These are phyloP conservation scores for Vanessa cardui DNA, from an alignment of 2,888 invertebrate species.

Conservation along the genomic window DNA sequence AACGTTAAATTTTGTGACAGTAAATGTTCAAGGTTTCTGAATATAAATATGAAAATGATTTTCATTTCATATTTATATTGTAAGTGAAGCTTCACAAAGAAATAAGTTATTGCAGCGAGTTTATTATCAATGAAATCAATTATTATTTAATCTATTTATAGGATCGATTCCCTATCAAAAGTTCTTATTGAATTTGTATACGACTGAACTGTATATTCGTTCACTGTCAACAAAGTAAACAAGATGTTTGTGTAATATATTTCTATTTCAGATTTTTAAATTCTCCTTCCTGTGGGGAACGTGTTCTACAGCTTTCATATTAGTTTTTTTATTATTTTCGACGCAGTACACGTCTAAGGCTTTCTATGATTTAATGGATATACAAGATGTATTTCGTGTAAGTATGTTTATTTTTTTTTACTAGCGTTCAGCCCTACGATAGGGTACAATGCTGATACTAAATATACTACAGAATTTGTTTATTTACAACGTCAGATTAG, in stretches of 20 bases:
- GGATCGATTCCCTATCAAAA: neutral
- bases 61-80: too few species aligned
- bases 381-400: conserved; percentile 36
- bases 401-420: conserved; percentile 17
- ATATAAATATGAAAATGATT: too few species aligned
- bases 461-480: too few species aligned
- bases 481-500: too few species aligned
- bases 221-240: neutral
- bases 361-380: conserved; percentile 39
- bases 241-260: conserved; percentile 7
- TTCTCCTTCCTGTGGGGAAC: conserved; percentile 49
- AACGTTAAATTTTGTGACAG: too few species aligned
- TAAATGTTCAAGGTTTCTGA: too few species aligned
- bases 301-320: conserved; percentile 49
- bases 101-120: neutral
- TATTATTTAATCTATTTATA: neutral
- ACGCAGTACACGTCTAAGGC: conserved; percentile 29
- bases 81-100: too few species aligned
- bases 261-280: conserved; percentile 58
- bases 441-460: too few species aligned
- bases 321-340: conserved; percentile 43
- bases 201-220: neutral
- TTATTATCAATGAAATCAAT: neutral
- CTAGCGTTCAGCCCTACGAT: too few species aligned
- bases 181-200: neutral